These are phyloP conservation scores for Heliconius hewitsoni DNA, from an alignment of 1,140 invertebrate species.

Conservation along the genomic window DNA sequence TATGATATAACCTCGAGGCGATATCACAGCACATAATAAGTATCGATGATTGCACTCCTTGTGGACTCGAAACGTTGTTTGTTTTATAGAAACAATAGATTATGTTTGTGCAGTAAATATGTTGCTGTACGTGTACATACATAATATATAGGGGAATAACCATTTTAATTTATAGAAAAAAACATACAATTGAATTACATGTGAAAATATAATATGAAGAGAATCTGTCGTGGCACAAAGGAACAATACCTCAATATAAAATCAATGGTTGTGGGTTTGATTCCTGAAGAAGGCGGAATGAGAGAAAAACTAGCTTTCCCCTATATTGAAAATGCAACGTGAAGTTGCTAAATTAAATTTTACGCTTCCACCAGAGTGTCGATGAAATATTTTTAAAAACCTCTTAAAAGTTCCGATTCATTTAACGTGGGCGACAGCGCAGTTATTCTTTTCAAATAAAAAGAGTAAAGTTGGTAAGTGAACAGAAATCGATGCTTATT, in stretches of 20 bases:
- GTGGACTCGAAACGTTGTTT: neutral
- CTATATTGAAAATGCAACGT: no score
- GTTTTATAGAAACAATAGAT: constrained; percentile 6
- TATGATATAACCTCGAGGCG: neutral
- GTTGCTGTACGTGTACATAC: no score
- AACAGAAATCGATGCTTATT: constrained; percentile 5
- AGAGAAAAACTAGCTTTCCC: no score
- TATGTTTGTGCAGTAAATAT: neutral
- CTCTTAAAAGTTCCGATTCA: neutral
- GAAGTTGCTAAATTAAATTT: neutral
- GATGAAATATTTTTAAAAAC: constrained; percentile 11
- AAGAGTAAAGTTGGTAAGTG: constrained; percentile 5
- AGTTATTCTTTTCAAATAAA: neutral
- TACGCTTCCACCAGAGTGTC: neutral
- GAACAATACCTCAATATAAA: no score
- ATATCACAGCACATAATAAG: constrained; percentile 5
- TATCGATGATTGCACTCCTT: constrained; percentile 7
- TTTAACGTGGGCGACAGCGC: constrained; percentile 1
- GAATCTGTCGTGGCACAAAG: no score
- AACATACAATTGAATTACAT: no score
- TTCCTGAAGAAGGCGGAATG: no score
- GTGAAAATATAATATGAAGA: no score
- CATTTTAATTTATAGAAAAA: no score
- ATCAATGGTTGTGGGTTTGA: no score
- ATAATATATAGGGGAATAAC: no score